Base-by-base conservation (phyloP, 2,888 invertebrate species). In the Meliscaeva auricollis region DNA sequence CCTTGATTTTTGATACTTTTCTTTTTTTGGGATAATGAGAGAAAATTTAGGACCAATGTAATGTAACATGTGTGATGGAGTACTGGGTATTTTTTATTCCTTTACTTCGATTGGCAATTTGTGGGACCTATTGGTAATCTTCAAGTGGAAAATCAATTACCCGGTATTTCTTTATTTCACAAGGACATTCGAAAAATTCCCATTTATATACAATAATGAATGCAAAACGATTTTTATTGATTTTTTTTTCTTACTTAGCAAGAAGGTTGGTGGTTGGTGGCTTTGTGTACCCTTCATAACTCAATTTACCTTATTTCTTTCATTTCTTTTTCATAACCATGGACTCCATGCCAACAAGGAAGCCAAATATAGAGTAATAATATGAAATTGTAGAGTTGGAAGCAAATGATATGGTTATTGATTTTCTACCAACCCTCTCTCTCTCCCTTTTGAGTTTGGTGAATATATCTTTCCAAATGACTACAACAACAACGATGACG, bases 91-190 rank as follows among this genome's bases (percentile, higher is more conserved):
- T n/a, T 41, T n/a, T 11, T 30, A 13, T n/a, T 9, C 38, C 50
- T 9, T 50, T 13, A 5, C 8, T 54, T 13, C 8, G 46, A 41
- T 54, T 56, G 52, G 17, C 75, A 76, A 81, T 76, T 68, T 60
- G 75, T 58, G 64, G 17, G 15, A 70, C 9, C 52, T 54, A 83
- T 73, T 82, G 62, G 17, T 50, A 72, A 35, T 60, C 44, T n/a
- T 52, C 46, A 44, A 70, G 83, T 56, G 60, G 44, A 77, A 81
- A 81, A 81, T 77, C 85, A 85, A 85, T 85, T 81, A 73, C 85
- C 50, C 17, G 46, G 22, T 32, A n/a, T 64, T 56, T 64, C 32
- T 56, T 72, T 52, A 56, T 50, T 17, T 41, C 50, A 58, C 72
- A 83, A 56, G 74, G 74, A 74, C 62, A 56, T 73, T 56, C 35